Evolutionary conservation across 2,797 vertebrate species (phyloP).

Genomic region (Lerista edwardsae): DNA sequence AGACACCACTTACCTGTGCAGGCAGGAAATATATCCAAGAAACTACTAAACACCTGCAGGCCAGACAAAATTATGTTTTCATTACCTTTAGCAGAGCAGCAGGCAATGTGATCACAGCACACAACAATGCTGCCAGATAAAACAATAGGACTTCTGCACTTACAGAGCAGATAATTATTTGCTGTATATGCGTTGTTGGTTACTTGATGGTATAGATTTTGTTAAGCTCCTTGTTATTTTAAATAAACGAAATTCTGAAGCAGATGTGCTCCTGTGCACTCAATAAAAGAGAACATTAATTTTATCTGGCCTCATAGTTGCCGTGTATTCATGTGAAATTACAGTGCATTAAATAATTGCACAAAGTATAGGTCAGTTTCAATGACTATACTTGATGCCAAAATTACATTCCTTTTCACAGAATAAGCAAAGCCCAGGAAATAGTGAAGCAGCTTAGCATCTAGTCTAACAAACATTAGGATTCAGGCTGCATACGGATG

Average conservation of each 20-base stretch:
- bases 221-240: conserved; percentile 72
- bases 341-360: conserved; percentile 85
- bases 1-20: conserved; percentile 83
- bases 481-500: conserved; percentile 94
- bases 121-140: conserved; percentile 53
- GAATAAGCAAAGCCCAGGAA: conserved; percentile 90
- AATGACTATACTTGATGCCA: conserved; percentile 90
- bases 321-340: conserved; percentile 93
- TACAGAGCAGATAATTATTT: conserved; percentile 57
- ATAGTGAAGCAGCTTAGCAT: conserved; percentile 90
- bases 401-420: conserved; percentile 92
- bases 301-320: conserved; percentile 80
- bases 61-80: conserved; percentile 80
- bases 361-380: conserved; percentile 87
- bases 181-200: conserved; percentile 46
- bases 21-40: conserved; percentile 76
- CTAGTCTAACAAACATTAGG: conserved; percentile 95
- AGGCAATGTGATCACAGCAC: conserved; percentile 60
- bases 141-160: conserved; percentile 62
- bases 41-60: conserved; percentile 77
- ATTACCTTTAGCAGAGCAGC: conserved; percentile 68
- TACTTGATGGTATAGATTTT: conserved; percentile 48
- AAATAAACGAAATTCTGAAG: conserved; percentile 67
- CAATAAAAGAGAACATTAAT: conserved; percentile 65
- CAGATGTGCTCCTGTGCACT: conserved; percentile 53